A percentile compares a stretch with the other conserved stretches of the same genome.
Conservation (phyloP, 2,888 invertebrate species). For the Ennomos erosarius region DNA sequence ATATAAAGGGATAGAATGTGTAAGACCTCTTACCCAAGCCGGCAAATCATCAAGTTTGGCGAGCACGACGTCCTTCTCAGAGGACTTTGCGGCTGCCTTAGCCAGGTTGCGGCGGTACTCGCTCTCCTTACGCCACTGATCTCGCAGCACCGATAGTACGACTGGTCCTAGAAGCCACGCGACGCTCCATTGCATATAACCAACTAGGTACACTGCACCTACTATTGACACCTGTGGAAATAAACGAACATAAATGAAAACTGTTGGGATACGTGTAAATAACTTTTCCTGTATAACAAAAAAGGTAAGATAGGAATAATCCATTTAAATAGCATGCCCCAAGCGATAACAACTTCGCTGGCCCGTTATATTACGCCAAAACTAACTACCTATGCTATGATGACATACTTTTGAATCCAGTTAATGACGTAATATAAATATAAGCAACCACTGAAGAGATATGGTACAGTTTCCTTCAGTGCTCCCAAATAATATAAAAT, state of each 20-base stretch:
- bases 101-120: slow-evolving; percentile 90
- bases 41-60: slow-evolving; percentile 96
- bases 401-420: too few relatives aligned
- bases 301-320: too few relatives aligned
- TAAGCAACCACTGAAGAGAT: too few relatives aligned
- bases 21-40: slow-evolving; percentile 89
- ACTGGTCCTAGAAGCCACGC: slow-evolving; percentile 95
- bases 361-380: too few relatives aligned
- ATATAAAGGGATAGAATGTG: too few relatives aligned
- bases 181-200: slow-evolving; percentile 94
- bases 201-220: slow-evolving; percentile 91
- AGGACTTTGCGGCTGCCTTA: slow-evolving; percentile 90
- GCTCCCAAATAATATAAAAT: too few relatives aligned
- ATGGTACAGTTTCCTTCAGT: too few relatives aligned
- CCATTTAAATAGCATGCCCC: not conserved
- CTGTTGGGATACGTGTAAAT: too few relatives aligned
- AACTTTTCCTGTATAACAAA: not conserved
- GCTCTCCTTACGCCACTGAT: slow-evolving; percentile 91
- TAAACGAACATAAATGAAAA: too few relatives aligned
- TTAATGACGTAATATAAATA: too few relatives aligned
- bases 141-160: slow-evolving; percentile 90
- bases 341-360: too few relatives aligned
- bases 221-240: slow-evolving; percentile 86
- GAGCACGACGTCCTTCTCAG: slow-evolving; percentile 94
- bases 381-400: too few relatives aligned